Evolutionary conservation across 2,113 vertebrate genomes (phyloP).

Genomic region (Cricetomys ansorgei): DNA sequence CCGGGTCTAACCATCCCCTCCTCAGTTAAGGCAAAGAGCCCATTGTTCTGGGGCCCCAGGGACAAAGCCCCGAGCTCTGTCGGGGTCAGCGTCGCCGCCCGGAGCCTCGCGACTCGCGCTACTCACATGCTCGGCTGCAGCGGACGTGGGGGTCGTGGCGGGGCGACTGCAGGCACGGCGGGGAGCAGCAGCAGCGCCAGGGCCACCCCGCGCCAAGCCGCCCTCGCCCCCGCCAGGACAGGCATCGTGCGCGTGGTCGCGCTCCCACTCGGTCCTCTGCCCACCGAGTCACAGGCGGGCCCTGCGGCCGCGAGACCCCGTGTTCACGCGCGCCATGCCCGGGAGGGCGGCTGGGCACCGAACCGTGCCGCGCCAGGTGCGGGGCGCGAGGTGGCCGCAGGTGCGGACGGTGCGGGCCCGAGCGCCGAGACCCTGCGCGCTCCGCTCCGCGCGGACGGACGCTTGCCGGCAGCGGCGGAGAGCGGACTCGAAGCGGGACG

Average conservation of each 20-base stretch:
- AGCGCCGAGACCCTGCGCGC: not conserved
- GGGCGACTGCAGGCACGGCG: not conserved
- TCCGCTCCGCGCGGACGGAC: not conserved
- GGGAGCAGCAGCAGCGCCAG: constrained; percentile 60
- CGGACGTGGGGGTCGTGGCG: not conserved
- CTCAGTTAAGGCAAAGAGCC: not conserved
- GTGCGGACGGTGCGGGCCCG: not conserved
- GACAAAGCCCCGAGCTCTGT: constrained; percentile 27
- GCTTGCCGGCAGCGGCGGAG: not conserved
- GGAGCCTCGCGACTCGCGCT: not conserved
- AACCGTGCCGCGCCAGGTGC: not conserved
- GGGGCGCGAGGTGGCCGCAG: not conserved
- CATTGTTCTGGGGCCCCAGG: not conserved
- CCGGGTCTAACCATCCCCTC: not conserved
- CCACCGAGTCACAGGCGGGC: not conserved
- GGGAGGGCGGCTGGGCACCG: not conserved
- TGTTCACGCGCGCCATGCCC: constrained; percentile 30
- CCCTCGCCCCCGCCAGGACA: not conserved
- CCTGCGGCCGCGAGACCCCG: not conserved
- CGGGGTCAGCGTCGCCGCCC: not conserved
- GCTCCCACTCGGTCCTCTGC: not conserved
- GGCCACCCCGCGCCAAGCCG: constrained; percentile 34
- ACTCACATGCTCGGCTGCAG: constrained; percentile 94
- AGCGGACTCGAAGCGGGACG: not conserved
- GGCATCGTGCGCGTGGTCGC: constrained; percentile 51